Base-by-base conservation (phyloP, 2,797 vertebrate genomes). In the Dromococcyx pavoninus region DNA sequence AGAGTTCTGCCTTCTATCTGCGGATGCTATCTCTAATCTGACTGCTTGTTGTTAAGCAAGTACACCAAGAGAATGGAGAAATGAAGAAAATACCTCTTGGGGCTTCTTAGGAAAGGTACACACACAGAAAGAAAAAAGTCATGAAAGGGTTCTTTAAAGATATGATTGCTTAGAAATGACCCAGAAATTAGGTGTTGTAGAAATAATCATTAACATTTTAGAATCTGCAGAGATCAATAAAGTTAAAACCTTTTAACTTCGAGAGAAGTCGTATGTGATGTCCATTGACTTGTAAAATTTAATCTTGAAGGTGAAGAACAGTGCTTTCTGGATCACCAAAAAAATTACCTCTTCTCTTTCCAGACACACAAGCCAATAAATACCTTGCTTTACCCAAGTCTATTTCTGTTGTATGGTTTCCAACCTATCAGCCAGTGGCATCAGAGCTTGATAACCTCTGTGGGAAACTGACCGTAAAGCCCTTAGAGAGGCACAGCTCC, bases 371-470 rank as follows among this genome's bases (percentile, higher is more conserved):
- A 87, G 44, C 77, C 53, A 65, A 56, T 77, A 83, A 89, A 91
- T 48, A 82, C 28, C 19, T 87, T 0, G 0, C 46, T 86, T 77
- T 80, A 67, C 15, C 57, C 24, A 70, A 60, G 71, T 64, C 39
- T 80, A 17, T 57, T 87, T 92, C 69, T 82, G 41, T 58, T 86
- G 44, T 87, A 35, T 2, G 2, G 7, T 80, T 89, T 89, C 76
- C 75, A 82, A 33, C 27, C 57, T 70, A 77, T 80, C 86, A 71
- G 71, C 19, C 69, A 82, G 46, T 2, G 0, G 48, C 84, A 93
- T 23, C 35, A 60, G 69, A 76, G 86, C 95, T 91, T 86, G 86
- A 76, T 85, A 94, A 94, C 86, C 77, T 93, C 44, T 71, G 73
- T 71, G 61, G 58, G 33, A 92, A 93, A 67, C 56, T 67, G 81